Evolutionary conservation across 1,140 invertebrate species (phyloP).

Genomic region (Drosophila seguyi): DNA sequence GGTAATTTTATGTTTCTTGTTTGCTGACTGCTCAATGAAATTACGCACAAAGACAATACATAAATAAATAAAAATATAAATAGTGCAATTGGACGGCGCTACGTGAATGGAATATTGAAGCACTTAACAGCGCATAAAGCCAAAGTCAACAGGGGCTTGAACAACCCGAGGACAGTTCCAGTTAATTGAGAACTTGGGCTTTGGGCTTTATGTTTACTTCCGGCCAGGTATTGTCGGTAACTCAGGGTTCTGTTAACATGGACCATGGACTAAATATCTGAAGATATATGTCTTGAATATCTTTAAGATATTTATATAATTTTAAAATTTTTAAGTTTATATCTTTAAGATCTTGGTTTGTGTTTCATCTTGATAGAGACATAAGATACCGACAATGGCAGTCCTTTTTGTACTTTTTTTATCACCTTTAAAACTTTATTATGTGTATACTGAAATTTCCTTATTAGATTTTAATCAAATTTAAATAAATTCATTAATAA

Average conservation of each 20-base stretch:
- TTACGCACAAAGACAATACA: slow-evolving; percentile 43
- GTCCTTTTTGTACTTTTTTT: no score
- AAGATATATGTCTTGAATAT: not conserved
- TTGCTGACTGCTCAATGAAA: slow-evolving; percentile 16
- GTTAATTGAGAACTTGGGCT: slow-evolving; percentile 36
- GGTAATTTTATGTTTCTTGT: not conserved
- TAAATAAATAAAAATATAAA: slow-evolving; percentile 13
- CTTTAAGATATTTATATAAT: not conserved
- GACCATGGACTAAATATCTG: not conserved
- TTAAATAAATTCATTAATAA: no score
- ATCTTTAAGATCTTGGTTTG: no score
- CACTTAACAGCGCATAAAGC: slow-evolving; percentile 3
- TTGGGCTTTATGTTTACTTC: slow-evolving; percentile 30
- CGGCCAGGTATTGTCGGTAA: not conserved
- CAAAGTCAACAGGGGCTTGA: slow-evolving; percentile 14
- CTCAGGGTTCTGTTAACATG: not conserved
- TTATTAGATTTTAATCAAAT: no score
- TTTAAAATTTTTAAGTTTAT: no score
- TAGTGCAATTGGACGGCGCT: slow-evolving; percentile 26
- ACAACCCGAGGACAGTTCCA: not conserved
- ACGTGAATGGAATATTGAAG: slow-evolving; percentile 43
- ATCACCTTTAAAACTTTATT: no score
- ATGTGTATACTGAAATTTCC: no score
- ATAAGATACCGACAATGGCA: no score
- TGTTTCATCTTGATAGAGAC: no score